These are phyloP conservation scores for Chiloscyllium punctatum DNA, from an alignment of 2,797 vertebrate species.

Conservation along the genomic window DNA sequence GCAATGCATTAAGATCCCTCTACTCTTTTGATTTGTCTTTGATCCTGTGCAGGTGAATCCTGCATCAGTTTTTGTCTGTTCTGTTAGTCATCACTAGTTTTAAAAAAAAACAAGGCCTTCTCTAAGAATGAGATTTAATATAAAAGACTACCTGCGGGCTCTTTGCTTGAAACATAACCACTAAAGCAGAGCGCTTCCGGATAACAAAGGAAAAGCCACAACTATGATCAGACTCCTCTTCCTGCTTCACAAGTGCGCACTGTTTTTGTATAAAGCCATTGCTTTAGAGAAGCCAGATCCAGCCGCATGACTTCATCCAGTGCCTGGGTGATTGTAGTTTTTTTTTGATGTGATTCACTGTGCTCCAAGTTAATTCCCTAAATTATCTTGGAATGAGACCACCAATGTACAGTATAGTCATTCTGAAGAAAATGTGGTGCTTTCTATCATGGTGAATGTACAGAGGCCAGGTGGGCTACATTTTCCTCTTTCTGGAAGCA, in stretches of 20 bases:
- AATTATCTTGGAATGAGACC: background rate
- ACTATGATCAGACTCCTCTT: background rate
- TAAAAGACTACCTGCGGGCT: background rate
- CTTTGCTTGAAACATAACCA: background rate
- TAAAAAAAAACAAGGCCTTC: background rate
- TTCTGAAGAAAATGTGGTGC: background rate
- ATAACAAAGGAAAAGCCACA: background rate
- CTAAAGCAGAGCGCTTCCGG: background rate
- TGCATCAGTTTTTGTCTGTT: background rate
- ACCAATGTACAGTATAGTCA: background rate
- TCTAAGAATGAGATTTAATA: background rate
- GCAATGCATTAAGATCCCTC: background rate
- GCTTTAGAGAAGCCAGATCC: background rate
- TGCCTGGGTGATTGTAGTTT: background rate
- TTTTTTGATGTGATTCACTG: background rate
- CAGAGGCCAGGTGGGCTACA: background rate
- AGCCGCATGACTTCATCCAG: background rate
- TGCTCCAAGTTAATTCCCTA: background rate
- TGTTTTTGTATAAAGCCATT: background rate
- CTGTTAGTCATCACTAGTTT: background rate
- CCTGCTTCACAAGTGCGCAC: background rate
- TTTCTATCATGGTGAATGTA: no score
- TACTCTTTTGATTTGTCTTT: background rate
- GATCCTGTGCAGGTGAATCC: background rate
- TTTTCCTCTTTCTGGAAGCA: background rate